Evolutionary conservation across 1,140 invertebrate species (phyloP).

Genomic region (Panulirus ornatus): DNA sequence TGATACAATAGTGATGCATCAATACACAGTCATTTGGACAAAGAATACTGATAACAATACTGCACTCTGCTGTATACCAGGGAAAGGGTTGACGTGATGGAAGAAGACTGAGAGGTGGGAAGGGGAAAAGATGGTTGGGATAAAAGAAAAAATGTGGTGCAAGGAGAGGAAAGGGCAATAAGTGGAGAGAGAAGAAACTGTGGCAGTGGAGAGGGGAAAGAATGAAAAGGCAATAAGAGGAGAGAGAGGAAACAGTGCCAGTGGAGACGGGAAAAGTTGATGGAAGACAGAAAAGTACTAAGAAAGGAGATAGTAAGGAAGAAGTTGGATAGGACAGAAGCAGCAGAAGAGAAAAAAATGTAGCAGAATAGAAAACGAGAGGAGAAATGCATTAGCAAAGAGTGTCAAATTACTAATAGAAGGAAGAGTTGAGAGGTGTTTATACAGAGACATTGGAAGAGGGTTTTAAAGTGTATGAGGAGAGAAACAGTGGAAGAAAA

Average conservation of each 20-base stretch:
- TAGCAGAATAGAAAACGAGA: neutral
- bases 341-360: too few relatives aligned
- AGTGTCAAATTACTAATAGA: neutral
- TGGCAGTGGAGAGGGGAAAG: neutral
- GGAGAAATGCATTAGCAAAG: neutral
- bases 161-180: neutral
- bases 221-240: neutral
- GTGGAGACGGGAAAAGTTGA: neutral
- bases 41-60: neutral
- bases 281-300: neutral
- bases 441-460: neutral
- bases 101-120: neutral
- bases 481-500: neutral
- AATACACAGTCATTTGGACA: neutral
- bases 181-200: neutral
- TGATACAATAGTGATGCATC: neutral
- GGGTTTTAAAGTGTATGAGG: conserved; percentile 1
- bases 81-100: neutral
- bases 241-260: neutral
- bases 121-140: neutral
- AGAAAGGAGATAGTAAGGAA: neutral
- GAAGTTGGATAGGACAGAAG: neutral
- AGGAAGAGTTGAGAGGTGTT: neutral
- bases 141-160: neutral
- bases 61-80: neutral